These are phyloP conservation scores for Neostethus bicornis DNA, from an alignment of 2,797 vertebrate genomes.

Conservation along the genomic window DNA sequence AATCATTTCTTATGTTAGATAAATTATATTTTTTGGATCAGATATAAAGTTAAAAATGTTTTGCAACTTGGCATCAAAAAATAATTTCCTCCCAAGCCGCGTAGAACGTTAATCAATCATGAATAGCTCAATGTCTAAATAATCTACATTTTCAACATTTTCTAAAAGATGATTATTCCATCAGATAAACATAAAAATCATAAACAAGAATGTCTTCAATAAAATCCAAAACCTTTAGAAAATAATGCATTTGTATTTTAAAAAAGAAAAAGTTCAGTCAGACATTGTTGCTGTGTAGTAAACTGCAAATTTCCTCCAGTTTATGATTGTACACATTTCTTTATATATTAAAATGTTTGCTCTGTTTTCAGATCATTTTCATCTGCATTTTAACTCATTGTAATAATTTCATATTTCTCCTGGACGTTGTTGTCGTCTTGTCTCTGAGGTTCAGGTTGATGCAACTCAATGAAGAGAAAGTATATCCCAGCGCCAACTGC, in stretches of 20 bases:
- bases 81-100: conserved; percentile 15
- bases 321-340: conserved; percentile 16
- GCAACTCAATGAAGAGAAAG: conserved; percentile 87
- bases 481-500: conserved; percentile 87
- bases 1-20: not conserved
- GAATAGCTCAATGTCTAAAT: not conserved
- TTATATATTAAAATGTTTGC: not conserved
- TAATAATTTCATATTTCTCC: conserved; percentile 89
- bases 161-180: too few species aligned
- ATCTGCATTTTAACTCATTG: conserved; percentile 67
- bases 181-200: too few species aligned
- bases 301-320: conserved; percentile 4
- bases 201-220: conserved; percentile 19
- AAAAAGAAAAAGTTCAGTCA: conserved; percentile 15
- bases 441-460: conserved; percentile 81
- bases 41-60: conserved; percentile 14
- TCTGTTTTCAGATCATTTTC: not conserved
- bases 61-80: conserved; percentile 55
- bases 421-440: conserved; percentile 72
- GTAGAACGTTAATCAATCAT: conserved; percentile 9
- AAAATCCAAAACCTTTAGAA: conserved; percentile 15
- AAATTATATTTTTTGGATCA: not conserved
- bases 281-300: conserved; percentile 12
- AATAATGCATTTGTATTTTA: conserved; percentile 22
- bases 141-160: not conserved